Base-by-base conservation (phyloP, 92 coral and sea anemone genomes). In the Nematostella vectensis region DNA sequence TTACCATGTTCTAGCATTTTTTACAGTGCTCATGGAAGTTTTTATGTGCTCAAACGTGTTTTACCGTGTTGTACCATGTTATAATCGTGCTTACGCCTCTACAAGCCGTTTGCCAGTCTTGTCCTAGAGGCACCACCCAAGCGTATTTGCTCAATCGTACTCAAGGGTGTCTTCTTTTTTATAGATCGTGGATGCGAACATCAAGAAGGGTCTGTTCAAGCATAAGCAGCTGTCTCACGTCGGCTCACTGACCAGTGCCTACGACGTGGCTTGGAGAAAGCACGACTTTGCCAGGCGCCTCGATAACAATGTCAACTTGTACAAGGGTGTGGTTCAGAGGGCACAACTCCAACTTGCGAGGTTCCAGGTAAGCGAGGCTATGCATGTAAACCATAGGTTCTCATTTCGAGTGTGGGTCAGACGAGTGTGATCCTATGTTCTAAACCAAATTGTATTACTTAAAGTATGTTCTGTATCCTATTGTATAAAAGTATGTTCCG, bases 201-300 rank as follows among this genome's bases (percentile, higher is more conserved):
- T 91, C 26, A 75, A 82, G 60, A 73, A 80, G 40, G 93, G 85
- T 15, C 27, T 59, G 47, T 81, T 91, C 12, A 63, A 73, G 25
- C 55, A 70, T 2, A 66, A 83, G 21, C 81, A 81, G 25, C 62
- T 91, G 54, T 78, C 98, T 4, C 87, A 82, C 21, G 76, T 88
- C 51, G 78, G 86, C 53, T 64, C 82, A 11, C 72, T 91, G 48
- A 78, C 95, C 28, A 83, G 98, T 75, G 78, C 96, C 2, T 91
- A 86, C 56, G 89, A 91, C 39, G 89, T 83, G 47, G 98, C 96
- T 0, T 91, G 98, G 98, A 81, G 96, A 54, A 91, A 91, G 62
- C 93, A 91, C 28, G 98, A 91, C 61, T 82, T 91, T 65, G 98
- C 98, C 44, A 82, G 84, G 98, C 98, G 98, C 42, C 88, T 91